Percentiles rank a stretch among this genome's conserved stretches.
These are phyloP conservation scores for Centroberyx gerrardi DNA, from an alignment of 2,797 vertebrate species.

Conservation along the genomic window DNA sequence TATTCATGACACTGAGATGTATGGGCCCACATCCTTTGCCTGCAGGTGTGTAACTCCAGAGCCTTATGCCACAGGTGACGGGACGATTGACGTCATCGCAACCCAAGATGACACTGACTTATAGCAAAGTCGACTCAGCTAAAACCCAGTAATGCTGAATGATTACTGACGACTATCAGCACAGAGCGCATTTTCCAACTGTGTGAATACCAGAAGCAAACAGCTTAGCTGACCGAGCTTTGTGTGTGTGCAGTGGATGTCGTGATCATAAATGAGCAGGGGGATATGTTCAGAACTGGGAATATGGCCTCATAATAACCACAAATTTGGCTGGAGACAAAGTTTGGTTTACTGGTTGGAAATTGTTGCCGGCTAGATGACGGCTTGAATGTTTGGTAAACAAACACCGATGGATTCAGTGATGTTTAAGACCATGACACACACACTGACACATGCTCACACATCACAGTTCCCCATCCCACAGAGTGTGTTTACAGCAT, in stretches of 20 bases:
- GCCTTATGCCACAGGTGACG: slow-evolving; percentile 52
- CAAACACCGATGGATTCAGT: background rate
- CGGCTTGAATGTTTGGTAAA: background rate
- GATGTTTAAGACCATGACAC: slow-evolving; percentile 1
- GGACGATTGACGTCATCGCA: slow-evolving; percentile 50
- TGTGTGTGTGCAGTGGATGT: too few relatives aligned
- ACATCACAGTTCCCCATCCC: slow-evolving; percentile 3
- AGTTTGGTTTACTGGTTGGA: too few relatives aligned
- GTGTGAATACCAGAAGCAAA: too few relatives aligned
- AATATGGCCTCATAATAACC: too few relatives aligned
- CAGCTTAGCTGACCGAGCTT: too few relatives aligned
- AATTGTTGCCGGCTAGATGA: background rate
- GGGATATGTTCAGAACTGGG: too few relatives aligned
- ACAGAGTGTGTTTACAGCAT: slow-evolving; percentile 25
- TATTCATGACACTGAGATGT: slow-evolving; percentile 65
- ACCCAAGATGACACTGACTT: slow-evolving; percentile 38
- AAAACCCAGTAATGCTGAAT: too few relatives aligned
- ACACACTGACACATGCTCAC: slow-evolving; percentile 11
- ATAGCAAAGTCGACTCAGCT: slow-evolving; percentile 28
- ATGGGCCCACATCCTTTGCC: slow-evolving; percentile 41
- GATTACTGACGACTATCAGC: too few relatives aligned
- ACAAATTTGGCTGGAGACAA: too few relatives aligned
- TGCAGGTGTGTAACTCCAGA: slow-evolving; percentile 66
- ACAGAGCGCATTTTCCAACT: too few relatives aligned
- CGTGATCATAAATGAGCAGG: too few relatives aligned